A percentile compares a stretch with the other conserved stretches of the same genome.
phyloP scores from a whole-genome alignment of 2,113 vertebrate species.

The Glaucomys volans region DNA sequence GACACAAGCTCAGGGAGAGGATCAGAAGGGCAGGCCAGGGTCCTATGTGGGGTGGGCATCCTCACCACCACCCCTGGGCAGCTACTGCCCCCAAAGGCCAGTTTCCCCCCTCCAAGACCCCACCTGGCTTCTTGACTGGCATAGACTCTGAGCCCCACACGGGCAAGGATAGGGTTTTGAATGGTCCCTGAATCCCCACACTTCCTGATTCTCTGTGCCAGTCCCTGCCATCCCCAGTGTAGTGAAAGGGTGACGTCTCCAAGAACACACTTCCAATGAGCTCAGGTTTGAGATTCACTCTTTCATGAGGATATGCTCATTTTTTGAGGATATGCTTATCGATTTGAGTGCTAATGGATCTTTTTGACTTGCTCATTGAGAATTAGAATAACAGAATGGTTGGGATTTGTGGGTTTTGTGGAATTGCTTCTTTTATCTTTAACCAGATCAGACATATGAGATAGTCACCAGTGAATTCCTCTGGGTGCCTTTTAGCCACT shows the following conservation, averaged over 20 bases:
- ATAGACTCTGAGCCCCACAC: background rate
- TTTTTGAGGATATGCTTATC: background rate
- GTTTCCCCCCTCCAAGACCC: background rate
- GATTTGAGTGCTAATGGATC: background rate
- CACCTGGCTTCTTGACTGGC: background rate
- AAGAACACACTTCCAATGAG: background rate
- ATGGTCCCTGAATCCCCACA: no score
- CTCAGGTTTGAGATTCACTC: background rate
- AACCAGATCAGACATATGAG: background rate
- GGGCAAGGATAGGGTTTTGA: background rate
- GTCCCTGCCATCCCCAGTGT: no score
- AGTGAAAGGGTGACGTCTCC: background rate
- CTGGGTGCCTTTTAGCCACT: background rate
- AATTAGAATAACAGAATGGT: background rate
- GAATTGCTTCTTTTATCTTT: background rate
- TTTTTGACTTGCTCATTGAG: background rate
- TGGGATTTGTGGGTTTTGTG: background rate
- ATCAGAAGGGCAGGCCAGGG: background rate
- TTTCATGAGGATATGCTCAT: background rate
- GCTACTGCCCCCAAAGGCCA: background rate
- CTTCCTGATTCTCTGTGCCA: background rate
- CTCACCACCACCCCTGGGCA: no score
- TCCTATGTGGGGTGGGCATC: fast-evolving
- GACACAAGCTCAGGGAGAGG: no score
- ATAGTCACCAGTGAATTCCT: background rate